phyloP scores from a whole-genome alignment of 2,113 vertebrate species.

The Athene cunicularia region DNA sequence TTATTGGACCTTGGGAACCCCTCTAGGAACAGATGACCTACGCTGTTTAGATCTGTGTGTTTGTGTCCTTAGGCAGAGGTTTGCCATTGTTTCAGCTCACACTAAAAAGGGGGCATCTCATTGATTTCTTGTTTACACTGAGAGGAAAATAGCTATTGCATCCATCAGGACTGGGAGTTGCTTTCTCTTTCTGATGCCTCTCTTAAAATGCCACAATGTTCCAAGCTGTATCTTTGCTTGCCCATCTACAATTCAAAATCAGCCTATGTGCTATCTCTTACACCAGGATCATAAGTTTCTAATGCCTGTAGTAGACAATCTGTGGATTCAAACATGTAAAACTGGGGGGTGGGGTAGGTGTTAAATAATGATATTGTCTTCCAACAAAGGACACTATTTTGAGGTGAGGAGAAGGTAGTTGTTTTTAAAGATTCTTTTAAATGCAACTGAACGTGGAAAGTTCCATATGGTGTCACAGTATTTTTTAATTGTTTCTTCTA shows the following conservation, averaged over 20 bases:
- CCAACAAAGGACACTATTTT: neutral
- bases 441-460: neutral
- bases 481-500: constrained; percentile 13
- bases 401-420: neutral
- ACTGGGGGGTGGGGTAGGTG: neutral
- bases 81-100: constrained; percentile 5
- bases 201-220: neutral
- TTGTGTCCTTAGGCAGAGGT: neutral
- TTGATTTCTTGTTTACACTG: neutral
- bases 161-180: neutral
- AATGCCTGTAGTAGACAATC: neutral
- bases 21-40: neutral
- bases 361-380: neutral
- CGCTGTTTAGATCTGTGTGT: neutral
- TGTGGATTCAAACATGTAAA: neutral
- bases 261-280: neutral
- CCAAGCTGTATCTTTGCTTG: neutral
- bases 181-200: neutral
- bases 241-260: neutral
- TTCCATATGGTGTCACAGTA: neutral
- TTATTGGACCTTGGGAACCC: rapidly evolving
- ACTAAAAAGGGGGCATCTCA: neutral
- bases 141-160: neutral
- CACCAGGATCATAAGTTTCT: neutral
- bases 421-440: neutral